Base-by-base conservation (phyloP, 1,140 invertebrate genomes). In the Meloidogyne chitwoodi region DNA sequence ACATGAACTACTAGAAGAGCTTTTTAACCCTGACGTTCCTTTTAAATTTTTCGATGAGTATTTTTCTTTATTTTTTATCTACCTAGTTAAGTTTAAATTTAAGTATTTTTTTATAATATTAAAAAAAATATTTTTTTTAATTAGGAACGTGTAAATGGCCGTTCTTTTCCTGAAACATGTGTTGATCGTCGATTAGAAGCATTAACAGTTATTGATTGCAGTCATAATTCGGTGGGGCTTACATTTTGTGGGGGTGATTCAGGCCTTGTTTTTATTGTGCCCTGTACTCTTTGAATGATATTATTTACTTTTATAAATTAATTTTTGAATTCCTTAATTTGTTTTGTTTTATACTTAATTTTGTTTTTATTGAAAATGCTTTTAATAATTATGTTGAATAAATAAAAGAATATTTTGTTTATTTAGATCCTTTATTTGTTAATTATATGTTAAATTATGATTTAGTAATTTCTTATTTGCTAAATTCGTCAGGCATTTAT, bases 201-300 rank as follows among this genome's bases (percentile, higher is more conserved):
- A 24, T 64, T 73, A 22, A 73, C 70, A 16, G 14, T 73, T 26
- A 14, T 41, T 14, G 70, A 73, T 24, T 56, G 61, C 48, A 73
- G 70, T 62, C 44, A 29, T 38, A 56, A n/a, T 14, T 27, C 56
- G 5, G 56, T 34, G 5, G 70, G 70, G 10, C 70, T 73, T 34
- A 63, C 29, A 26, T 73, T 63, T 31, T 73, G 70, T 34, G 70
- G 70, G 5, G 70, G 70, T 38, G 70, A 73, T 27, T 73, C 70
- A 64, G 70, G 70, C 22, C 41, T 73, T 27, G 70, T 73, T 27
- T 73, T 73, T 34, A 22, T 64, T 65, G 70, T 73, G 70, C 70
- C 70, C 22, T 65, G 70, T 64, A 73, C 70, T 31, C 70, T 73
- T 29, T 73, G 56, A 72, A 12, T 14, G n/a, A 10, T 56, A 19